Percentiles rank a stretch among this genome's conserved stretches.
phyloP scores from a whole-genome alignment of 2,888 invertebrate genomes.

The Drosophila sordidula region DNA sequence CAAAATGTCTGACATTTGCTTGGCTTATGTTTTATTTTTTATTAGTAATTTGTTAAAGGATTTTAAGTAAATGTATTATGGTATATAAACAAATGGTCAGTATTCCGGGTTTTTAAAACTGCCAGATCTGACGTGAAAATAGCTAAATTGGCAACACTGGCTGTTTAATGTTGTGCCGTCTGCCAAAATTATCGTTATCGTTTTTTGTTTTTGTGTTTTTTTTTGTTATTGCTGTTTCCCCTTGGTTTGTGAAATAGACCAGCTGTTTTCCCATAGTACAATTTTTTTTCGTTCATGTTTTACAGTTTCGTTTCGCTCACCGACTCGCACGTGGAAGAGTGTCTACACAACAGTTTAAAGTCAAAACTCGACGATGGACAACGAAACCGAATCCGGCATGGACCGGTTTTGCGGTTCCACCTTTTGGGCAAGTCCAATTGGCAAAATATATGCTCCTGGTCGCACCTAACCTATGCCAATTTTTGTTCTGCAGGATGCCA shows the following conservation, averaged over 20 bases:
- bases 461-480: neutral
- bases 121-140: neutral
- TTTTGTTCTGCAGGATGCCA: slow-evolving; percentile 89
- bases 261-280: slow-evolving; percentile 46
- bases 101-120: neutral
- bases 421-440: slow-evolving; percentile 90
- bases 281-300: slow-evolving; percentile 35
- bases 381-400: slow-evolving; percentile 86
- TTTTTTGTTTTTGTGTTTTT: slow-evolving; percentile 1
- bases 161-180: neutral
- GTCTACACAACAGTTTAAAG: slow-evolving; percentile 10
- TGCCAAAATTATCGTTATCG: slow-evolving; percentile 35
- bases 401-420: slow-evolving; percentile 91
- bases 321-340: slow-evolving; percentile 36
- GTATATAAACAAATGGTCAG: neutral
- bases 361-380: slow-evolving; percentile 60
- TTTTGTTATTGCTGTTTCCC: slow-evolving; percentile 39
- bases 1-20: neutral
- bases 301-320: slow-evolving; percentile 19
- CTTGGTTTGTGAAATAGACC: slow-evolving; percentile 34
- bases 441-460: neutral
- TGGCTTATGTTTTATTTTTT: neutral
- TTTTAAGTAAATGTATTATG: neutral
- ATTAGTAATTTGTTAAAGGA: neutral
- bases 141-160: slow-evolving; percentile 3